These are phyloP conservation scores for Bos javanicus DNA, from an alignment of 2,113 vertebrate genomes.

Conservation along the genomic window DNA sequence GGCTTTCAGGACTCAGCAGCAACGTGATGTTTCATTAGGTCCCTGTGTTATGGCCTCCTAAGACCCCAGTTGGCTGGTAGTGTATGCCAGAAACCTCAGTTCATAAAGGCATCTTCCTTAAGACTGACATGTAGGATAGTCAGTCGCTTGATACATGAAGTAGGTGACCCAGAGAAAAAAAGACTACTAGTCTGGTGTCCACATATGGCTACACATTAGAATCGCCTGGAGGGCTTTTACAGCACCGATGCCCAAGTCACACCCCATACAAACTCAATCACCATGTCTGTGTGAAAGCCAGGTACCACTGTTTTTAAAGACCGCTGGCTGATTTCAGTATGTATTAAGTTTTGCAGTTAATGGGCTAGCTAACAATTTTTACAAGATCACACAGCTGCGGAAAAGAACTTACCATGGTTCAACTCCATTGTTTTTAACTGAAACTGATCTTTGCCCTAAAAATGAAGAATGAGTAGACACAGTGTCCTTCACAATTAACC, in stretches of 20 bases:
- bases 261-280: neutral
- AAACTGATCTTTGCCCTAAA: neutral
- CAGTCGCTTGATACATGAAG: neutral
- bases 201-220: neutral
- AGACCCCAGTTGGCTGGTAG: neutral
- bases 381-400: neutral
- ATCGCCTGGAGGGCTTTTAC: neutral
- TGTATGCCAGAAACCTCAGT: neutral
- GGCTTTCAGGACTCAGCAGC: neutral
- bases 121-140: neutral
- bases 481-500: neutral
- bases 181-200: neutral
- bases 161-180: neutral
- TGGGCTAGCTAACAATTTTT: neutral
- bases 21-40: neutral
- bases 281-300: neutral
- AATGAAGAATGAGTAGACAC: neutral
- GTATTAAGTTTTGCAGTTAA: neutral
- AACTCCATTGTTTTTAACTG: neutral
- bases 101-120: neutral
- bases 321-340: neutral
- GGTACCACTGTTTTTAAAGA: neutral
- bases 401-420: neutral
- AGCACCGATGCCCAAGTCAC: neutral
- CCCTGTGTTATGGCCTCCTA: neutral